Conservation (phyloP, 1,140 invertebrate species). For the Hormaphis cornu region DNA sequence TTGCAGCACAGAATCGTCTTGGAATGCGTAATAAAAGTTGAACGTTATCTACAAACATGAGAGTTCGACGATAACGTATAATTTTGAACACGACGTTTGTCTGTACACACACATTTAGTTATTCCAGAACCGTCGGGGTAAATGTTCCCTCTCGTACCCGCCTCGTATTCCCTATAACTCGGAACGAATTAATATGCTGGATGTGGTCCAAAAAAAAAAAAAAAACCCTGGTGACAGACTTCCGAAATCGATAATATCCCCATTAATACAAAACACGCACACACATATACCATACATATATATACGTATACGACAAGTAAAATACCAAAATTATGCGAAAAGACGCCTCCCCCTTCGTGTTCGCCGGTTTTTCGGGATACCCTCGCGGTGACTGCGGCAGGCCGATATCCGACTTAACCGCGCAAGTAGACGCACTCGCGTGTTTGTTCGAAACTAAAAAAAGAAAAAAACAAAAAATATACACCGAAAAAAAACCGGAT, state of each 20-base stretch:
- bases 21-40: background rate
- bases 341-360: no score
- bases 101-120: no score
- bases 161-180: background rate
- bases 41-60: no score
- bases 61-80: no score
- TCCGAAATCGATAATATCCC: slow-evolving; percentile 23
- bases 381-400: no score
- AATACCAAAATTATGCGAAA: background rate
- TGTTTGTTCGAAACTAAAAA: background rate
- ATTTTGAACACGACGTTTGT: no score
- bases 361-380: no score
- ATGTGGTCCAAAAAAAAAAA: slow-evolving; percentile 23
- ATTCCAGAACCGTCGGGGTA: background rate
- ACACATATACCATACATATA: background rate
- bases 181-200: slow-evolving; percentile 27
- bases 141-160: background rate
- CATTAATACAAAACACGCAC: slow-evolving; percentile 21
- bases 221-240: background rate
- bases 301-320: background rate
- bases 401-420: no score
- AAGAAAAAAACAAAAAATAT: no score
- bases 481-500: slow-evolving; percentile 11
- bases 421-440: no score
- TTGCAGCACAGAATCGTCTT: no score